Base-by-base conservation (phyloP, 2,797 vertebrate species). In the Thripadectes ignobilis region DNA sequence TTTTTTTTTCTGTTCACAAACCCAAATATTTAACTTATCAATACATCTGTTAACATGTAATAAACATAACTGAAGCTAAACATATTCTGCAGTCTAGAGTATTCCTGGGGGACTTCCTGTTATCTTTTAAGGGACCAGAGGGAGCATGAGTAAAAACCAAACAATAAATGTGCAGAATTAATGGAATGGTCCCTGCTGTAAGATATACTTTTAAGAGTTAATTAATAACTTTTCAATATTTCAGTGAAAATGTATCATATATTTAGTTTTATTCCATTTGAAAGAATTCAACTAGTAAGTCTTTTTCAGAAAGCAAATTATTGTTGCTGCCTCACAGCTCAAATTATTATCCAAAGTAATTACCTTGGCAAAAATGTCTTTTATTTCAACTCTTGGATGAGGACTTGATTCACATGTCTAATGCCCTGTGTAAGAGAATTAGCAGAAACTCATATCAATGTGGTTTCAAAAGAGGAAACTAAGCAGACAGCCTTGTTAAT, bases 401-500 rank as follows among this genome's bases (percentile, higher is more conserved):
- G 83, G 95, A 92, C 83, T 72, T 34, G 16, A 86, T 97, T 96
- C 76, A 92, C 84, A 92, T 96, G 89, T 92, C 85, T 97, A 95
- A 95, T 94, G 92, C 74, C 89, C 92, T 94, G 85, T 96, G 78
- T 95, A 96, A 97, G 93, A 97, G 95, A 97, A 97, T 97, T 96
- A 97, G 96, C 95, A 97, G 97, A 97, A 96, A 90, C 95, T 97
- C 95, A 96, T 97, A 89, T 96, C 92, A 72, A 12, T 94, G 89
- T 69, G 84, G 75, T 96, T 97, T 97, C 93, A 95, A 87, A 97
- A 94, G 97, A 97, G 96, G 97, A 98, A 98, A 97, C 92, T 89
- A 92, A 97, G 93, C 97, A 98, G 98, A 98, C 97, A 97, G 97
- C 93, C 97, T 97, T 98, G 98, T 98, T 98, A 98, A 98, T 98